Evolutionary conservation across 2,113 vertebrate species (phyloP), one percentile per base, ranked within the genome.

Genomic region (Sula dactylatra): DNA sequence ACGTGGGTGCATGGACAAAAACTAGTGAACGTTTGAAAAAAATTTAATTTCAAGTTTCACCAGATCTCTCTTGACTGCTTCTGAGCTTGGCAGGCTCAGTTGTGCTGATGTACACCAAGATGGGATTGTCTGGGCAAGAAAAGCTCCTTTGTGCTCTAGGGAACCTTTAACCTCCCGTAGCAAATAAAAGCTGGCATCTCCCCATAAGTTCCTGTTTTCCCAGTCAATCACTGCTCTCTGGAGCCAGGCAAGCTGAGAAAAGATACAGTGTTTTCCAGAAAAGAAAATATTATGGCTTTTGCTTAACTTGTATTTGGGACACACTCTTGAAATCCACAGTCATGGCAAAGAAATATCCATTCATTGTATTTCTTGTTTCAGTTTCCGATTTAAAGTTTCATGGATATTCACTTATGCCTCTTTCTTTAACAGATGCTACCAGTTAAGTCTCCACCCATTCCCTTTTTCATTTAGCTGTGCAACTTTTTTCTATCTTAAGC

Each of bases 261-360:
- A 90, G 86, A 74, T n/a, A 65, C 87, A 59, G 64, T 94, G 94
- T 93, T 94, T 97, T 91, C 90, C 94, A 91, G 82, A 93, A 98
- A 98, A 97, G 96, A 97, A 98, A 98, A 98, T 91, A 96, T 98
- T 97, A 97, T 83, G 93, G 86, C 91, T 97, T 94, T 93, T 82
- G 74, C 72, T 95, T 93, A 93, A 81, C 79, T 88, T 79, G 94
- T 77, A 55, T 11, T 54, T 82, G 73, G 82, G 55, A 31, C 79
- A 34, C 27, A 13, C 47, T 84, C 49, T 44, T 58, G 38, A 90
- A 93, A 95, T 77, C n/a, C 16, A 5, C 61, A 71, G 67, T 82
- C 49, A 34, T 76, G 73, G 49, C 32, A 86, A 80, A 3, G 56
- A 9, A 84, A 47, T 16, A 40, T 59, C n/a, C 10, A 7, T 27